These are phyloP conservation scores for Microhierax caerulescens DNA, from an alignment of 2,797 vertebrate genomes.

Conservation along the genomic window DNA sequence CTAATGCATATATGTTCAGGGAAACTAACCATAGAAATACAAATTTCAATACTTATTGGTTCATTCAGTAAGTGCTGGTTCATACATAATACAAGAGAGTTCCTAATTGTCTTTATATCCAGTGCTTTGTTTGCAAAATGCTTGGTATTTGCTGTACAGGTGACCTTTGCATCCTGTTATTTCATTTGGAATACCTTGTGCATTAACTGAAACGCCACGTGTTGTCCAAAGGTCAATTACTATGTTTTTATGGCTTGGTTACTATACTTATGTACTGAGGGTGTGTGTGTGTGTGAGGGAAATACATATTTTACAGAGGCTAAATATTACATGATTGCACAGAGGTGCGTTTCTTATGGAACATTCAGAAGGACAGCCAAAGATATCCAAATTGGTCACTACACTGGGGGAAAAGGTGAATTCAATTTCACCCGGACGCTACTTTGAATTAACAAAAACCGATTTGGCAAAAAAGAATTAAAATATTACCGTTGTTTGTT, in stretches of 20 bases:
- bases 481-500: constrained; percentile 25
- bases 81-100: constrained; percentile 18
- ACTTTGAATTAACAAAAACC: not conserved
- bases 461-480: constrained; percentile 21
- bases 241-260: constrained; percentile 34
- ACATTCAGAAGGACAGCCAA: not conserved
- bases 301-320: not conserved
- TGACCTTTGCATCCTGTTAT: constrained; percentile 43
- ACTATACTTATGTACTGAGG: not conserved
- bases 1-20: not conserved
- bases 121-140: constrained; percentile 33
- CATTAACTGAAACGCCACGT: not conserved
- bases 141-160: constrained; percentile 38
- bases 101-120: constrained; percentile 32
- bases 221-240: constrained; percentile 49
- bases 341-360: not conserved
- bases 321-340: not conserved
- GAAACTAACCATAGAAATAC: constrained; percentile 10
- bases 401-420: not conserved
- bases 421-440: constrained; percentile 5
- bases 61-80: constrained; percentile 6
- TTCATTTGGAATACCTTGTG: constrained; percentile 31
- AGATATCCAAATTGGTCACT: not conserved
- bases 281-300: no score
- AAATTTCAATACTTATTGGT: not conserved